Evolutionary conservation across 2,113 vertebrate species (phyloP).

Genomic region (Prietella phreatophila): DNA sequence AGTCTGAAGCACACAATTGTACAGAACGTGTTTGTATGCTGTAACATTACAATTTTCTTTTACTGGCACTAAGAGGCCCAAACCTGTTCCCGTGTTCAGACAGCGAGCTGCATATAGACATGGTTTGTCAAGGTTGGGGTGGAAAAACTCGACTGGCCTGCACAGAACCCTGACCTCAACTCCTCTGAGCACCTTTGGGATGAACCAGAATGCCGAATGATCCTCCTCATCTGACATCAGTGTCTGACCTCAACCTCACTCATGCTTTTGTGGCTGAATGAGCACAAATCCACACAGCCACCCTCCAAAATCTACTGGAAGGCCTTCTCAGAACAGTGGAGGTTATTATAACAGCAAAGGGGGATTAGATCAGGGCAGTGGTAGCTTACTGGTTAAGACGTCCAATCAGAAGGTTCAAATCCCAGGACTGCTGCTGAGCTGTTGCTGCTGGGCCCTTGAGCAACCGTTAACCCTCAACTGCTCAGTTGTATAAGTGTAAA

Average conservation of each 20-base stretch:
- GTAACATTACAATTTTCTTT: neutral
- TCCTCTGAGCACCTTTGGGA: neutral
- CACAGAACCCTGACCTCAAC: neutral
- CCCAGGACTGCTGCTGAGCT: no score
- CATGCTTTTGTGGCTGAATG: neutral
- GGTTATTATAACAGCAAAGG: neutral
- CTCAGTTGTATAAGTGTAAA: no score
- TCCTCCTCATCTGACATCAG: no score
- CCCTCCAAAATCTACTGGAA: neutral
- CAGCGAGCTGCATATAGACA: neutral
- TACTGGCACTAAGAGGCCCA: neutral
- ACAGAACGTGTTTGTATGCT: neutral
- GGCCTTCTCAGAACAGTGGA: neutral
- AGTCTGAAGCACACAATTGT: neutral
- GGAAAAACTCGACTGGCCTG: neutral
- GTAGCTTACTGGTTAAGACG: no score
- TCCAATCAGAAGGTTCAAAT: no score
- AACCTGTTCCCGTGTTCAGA: neutral
- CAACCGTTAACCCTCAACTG: no score
- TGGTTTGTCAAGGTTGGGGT: neutral
- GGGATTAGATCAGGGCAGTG: neutral
- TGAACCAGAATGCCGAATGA: neutral
- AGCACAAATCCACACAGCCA: neutral
- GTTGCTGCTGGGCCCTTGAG: no score
- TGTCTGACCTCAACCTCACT: no score